Base-by-base conservation (phyloP, 2,797 vertebrate genomes). In the Poliocrania exsul region DNA sequence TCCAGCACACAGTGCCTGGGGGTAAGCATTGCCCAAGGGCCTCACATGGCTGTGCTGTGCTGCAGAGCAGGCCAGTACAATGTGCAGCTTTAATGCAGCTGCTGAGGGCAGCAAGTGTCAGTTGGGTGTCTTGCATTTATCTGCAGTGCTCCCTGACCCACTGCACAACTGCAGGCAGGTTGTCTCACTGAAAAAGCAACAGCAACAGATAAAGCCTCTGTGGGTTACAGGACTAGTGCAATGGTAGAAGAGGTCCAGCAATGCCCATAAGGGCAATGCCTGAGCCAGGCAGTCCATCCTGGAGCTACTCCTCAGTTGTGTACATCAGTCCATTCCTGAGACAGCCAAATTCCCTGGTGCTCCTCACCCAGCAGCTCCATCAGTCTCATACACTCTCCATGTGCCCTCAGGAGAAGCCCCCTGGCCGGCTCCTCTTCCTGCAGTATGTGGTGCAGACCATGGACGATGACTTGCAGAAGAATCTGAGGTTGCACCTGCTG, bases 381-480 rank as follows among this genome's bases (percentile, higher is more conserved):
- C 23, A 66, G 57, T 33, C 47, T 91, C 46, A 86, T 1, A 3
- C 31, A 2, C 2, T 84, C 58, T 93, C 72, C 40, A 1, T 95
- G 46, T 88, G 56, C 61, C 86, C 72, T 19, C 78, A 99, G 98
- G 97, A 97, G 17, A 97, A 88, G 80, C 88, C 95, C 70, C 98
- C 98, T 4, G 97, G 98, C 16, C 91, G 97, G 40, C 90, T 98
- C 65, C 98, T 99, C 84, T 97, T 99, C 67, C 96, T 99, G 91
- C 99, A 99, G 56, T 99, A 99, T 0, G 97, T 99, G 17, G 97
- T 99, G 4, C 98, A 99, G 97, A 99, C 99, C 19, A 95, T 99
- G 87, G 98, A 99, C 83, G 99, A 99, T 5, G 99, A 99, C 93
- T 99, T 99, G 92, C 97, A 98, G 49, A 95, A 97, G 46, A 98